Evolutionary conservation across 2,888 invertebrate genomes (phyloP), one percentile per base, ranked within the genome.

Genomic region (Panopea generosa): DNA sequence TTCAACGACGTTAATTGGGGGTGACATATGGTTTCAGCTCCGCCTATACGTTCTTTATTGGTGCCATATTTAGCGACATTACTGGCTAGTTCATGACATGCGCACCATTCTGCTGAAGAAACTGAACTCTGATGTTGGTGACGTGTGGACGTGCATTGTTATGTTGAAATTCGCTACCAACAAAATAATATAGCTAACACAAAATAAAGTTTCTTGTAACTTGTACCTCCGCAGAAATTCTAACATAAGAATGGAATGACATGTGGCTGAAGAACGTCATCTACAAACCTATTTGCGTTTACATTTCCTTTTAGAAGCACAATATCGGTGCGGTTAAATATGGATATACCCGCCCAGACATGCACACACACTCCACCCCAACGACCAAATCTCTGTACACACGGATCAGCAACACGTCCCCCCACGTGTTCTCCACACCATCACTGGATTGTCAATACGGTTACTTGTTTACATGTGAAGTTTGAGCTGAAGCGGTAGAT

Each of bases 281-380:
- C 18, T 27, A 67, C 26, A 50, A 57, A 67, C 20, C 49, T 18
- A 6, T 38, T n/a, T 2, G 60, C 47, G 29, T 26, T 47, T 9
- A 61, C 49, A 50, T 61, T 67, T 59, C 67, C 24, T 20, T 60
- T 18, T 1, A 68, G 53, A 2, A 60, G 18, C 20, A 60, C 50
- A 16, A 69, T 40, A 26, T 55, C 56, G 14, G 63, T 63, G 61
- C 47, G 49, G 49, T 18, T 18, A 18, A 11, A 49, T 49, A 14
- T 9, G n/a, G 49, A 14, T 11, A 49, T 49, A 14, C 49, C 49
- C 20, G 49, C 49, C 49, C 49, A 49, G 6, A 49, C 49, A n/a
- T 49, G 49, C 7, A 49, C n/a, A 16, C 14, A 49, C 7, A 7
- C 49, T 14, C 49, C 49, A 7, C 49, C 49, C 49, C 49, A 49